Conservation (phyloP, 2,888 invertebrate species). For the Tetragnatha montana region DNA sequence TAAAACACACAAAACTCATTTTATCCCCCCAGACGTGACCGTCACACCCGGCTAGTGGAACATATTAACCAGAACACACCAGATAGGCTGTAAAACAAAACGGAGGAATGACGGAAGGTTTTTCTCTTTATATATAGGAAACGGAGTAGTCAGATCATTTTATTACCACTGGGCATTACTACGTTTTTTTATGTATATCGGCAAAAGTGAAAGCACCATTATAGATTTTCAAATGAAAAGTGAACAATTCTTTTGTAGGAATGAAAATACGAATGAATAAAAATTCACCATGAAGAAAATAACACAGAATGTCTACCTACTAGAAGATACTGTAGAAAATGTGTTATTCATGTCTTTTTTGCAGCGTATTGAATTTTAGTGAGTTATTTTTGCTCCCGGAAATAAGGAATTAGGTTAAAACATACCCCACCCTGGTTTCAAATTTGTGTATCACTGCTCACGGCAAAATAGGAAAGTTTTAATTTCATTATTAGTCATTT, state of each 20-base stretch:
- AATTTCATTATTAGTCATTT: no score
- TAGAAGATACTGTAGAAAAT: no score
- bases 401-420: not conserved
- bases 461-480: no score
- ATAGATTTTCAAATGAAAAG: not conserved
- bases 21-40: slow-evolving; percentile 3
- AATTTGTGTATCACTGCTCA: no score
- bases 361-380: not conserved
- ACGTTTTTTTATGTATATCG: no score
- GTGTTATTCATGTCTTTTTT: no score
- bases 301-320: not conserved
- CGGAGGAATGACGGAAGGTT: not conserved
- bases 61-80: slow-evolving; percentile 25
- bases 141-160: not conserved
- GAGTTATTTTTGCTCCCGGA: not conserved
- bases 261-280: not conserved
- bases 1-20: slow-evolving; percentile 11
- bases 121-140: not conserved
- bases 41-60: slow-evolving; percentile 1
- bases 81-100: slow-evolving; percentile 5
- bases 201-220: not conserved
- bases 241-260: slow-evolving; percentile 24
- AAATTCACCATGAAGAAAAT: no score
- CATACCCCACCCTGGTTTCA: not conserved
- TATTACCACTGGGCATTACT: not conserved